phyloP scores from a whole-genome alignment of 1,140 invertebrate species.

The Macrocentrus cingulum region DNA sequence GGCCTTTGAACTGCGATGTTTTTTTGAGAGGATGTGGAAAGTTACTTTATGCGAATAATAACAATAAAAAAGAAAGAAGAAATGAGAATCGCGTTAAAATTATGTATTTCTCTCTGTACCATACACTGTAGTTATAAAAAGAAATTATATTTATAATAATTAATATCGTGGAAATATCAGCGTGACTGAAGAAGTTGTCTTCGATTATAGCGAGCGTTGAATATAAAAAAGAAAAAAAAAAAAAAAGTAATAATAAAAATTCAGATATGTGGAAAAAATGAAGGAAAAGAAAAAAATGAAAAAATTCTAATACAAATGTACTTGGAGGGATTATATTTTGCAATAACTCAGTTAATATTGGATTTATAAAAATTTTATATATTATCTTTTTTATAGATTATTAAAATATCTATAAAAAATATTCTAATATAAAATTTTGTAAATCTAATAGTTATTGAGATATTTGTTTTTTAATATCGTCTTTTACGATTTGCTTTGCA shows the following conservation, averaged over 20 bases:
- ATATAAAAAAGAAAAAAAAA: conserved; percentile 12
- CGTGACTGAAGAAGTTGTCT: conserved; percentile 28
- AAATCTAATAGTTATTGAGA: too few relatives aligned
- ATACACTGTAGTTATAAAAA: conserved; percentile 45
- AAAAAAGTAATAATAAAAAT: conserved; percentile 7
- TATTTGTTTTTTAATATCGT: too few relatives aligned
- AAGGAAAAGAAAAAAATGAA: background rate
- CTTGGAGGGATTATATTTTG: too few relatives aligned
- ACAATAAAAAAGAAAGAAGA: conserved; percentile 11
- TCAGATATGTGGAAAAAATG: too few relatives aligned
- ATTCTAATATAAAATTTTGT: too few relatives aligned
- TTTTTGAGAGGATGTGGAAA: background rate
- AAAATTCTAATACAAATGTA: conserved; percentile 1
- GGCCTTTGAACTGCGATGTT: too few relatives aligned
- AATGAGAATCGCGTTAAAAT: conserved; percentile 30
- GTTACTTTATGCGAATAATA: background rate
- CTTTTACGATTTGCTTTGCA: too few relatives aligned
- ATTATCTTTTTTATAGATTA: too few relatives aligned
- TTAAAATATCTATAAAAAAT: too few relatives aligned
- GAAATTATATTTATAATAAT: conserved; percentile 52
- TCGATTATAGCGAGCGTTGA: conserved; percentile 18
- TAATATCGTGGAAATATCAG: conserved; percentile 39
- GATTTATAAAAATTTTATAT: too few relatives aligned
- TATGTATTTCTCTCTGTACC: conserved; percentile 42
- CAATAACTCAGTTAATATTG: too few relatives aligned